Evolutionary conservation across 2,888 invertebrate genomes (phyloP).

Genomic region (Neuroscelio doddi): DNA sequence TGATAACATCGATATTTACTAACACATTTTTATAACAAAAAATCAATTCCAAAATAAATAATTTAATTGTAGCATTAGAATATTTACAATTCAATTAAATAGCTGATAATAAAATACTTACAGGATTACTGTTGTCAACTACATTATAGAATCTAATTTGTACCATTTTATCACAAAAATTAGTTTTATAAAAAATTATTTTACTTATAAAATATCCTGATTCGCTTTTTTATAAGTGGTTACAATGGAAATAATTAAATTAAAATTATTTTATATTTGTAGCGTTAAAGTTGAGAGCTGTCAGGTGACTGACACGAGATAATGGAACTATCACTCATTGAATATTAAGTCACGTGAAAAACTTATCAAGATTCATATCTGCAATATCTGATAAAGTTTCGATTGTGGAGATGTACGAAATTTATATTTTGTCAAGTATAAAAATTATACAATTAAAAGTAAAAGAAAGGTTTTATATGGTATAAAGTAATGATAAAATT

Average conservation of each 20-base stretch:
- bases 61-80: background rate
- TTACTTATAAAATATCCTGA: conserved; percentile 29
- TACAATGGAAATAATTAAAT: background rate
- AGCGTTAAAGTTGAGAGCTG: conserved; percentile 45
- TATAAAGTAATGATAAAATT: too few species aligned
- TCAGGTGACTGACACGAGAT: conserved; percentile 58
- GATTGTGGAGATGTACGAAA: too few species aligned
- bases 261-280: background rate
- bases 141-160: conserved; percentile 63
- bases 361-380: conserved; percentile 46
- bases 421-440: background rate
- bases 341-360: conserved; percentile 55
- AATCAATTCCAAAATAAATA: too few species aligned
- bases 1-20: background rate
- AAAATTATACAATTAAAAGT: background rate
- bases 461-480: background rate
- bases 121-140: conserved; percentile 60
- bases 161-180: conserved; percentile 52
- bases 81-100: background rate
- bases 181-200: conserved; percentile 4
- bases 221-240: conserved; percentile 4
- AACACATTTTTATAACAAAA: background rate
- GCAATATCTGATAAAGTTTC: conserved; percentile 50
- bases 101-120: conserved; percentile 59
- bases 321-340: conserved; percentile 56